Conservation (phyloP, 2,113 vertebrate species). For the Colinus virginianus region DNA sequence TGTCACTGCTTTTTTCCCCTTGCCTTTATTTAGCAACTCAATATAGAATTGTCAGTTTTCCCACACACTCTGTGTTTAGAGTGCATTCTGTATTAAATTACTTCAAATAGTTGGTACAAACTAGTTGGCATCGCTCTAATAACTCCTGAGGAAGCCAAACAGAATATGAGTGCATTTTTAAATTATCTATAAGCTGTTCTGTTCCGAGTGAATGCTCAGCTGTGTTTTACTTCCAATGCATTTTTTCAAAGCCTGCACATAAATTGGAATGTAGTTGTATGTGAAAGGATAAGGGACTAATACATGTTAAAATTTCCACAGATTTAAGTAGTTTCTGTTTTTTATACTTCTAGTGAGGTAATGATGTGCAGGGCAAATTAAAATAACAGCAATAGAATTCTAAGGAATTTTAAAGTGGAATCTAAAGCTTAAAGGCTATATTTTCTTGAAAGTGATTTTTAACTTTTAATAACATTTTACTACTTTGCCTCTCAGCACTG, state of each 20-base stretch:
- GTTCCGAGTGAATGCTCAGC: background rate
- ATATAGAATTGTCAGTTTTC: constrained; percentile 18
- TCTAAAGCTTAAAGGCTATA: background rate
- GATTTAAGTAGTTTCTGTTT: background rate
- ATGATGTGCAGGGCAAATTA: background rate
- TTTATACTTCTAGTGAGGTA: background rate
- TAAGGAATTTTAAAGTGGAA: background rate
- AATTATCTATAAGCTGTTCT: constrained; percentile 23
- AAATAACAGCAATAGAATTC: background rate
- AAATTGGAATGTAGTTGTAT: background rate
- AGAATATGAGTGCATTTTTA: background rate
- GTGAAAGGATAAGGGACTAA: background rate
- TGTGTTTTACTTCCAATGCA: background rate
- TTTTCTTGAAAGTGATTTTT: background rate
- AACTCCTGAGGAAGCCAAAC: constrained; percentile 20
- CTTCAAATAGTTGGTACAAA: constrained; percentile 24
- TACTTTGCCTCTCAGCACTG: background rate
- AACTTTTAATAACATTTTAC: background rate
- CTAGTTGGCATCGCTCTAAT: constrained; percentile 5
- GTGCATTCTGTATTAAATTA: constrained; percentile 20
- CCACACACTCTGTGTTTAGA: background rate
- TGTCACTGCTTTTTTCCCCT: constrained; percentile 6
- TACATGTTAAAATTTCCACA: background rate
- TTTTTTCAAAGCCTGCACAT: background rate
- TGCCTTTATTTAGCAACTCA: background rate